Conservation (phyloP, 2,888 invertebrate genomes). For the Hydroisotoma schaefferi region DNA sequence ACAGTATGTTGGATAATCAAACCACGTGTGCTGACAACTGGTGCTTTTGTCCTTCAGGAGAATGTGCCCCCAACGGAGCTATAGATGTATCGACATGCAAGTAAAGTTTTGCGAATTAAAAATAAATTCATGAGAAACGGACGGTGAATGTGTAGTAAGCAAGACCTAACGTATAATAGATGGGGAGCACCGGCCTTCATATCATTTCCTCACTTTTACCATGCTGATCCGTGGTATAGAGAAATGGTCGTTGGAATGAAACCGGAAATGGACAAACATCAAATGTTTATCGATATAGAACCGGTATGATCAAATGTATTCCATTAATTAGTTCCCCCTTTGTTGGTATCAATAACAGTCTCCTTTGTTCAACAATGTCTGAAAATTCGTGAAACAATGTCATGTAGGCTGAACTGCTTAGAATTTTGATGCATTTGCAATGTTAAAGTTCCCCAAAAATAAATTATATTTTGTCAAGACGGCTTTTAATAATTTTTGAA, state of each 20-base stretch:
- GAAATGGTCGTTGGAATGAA: conserved; percentile 64
- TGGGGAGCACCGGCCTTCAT: conserved; percentile 78
- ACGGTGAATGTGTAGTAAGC: neutral
- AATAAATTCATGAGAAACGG: too few relatives aligned
- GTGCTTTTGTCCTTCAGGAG: conserved; percentile 62
- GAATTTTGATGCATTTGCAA: too few relatives aligned
- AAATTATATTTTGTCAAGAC: too few relatives aligned
- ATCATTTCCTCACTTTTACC: conserved; percentile 75
- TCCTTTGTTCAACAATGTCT: too few relatives aligned
- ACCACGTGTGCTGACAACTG: conserved; percentile 58
- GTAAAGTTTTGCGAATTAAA: conserved; percentile 24
- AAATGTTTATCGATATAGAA: conserved; percentile 71
- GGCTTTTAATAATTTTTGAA: too few relatives aligned
- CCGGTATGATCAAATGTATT: too few relatives aligned
- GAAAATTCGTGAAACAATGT: too few relatives aligned
- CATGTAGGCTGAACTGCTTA: too few relatives aligned
- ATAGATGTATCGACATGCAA: conserved; percentile 69
- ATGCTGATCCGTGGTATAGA: conserved; percentile 65
- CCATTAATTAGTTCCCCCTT: too few relatives aligned
- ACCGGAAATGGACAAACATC: conserved; percentile 64
- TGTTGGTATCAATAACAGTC: too few relatives aligned
- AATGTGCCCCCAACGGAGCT: conserved; percentile 57
- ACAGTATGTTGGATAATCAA: conserved; percentile 70
- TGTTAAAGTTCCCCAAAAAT: too few relatives aligned
- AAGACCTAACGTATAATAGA: conserved; percentile 49